A percentile compares a stretch with the other conserved stretches of the same genome.
Conservation (phyloP, 2,797 vertebrate species). For the Chaetophractus vellerosus region DNA sequence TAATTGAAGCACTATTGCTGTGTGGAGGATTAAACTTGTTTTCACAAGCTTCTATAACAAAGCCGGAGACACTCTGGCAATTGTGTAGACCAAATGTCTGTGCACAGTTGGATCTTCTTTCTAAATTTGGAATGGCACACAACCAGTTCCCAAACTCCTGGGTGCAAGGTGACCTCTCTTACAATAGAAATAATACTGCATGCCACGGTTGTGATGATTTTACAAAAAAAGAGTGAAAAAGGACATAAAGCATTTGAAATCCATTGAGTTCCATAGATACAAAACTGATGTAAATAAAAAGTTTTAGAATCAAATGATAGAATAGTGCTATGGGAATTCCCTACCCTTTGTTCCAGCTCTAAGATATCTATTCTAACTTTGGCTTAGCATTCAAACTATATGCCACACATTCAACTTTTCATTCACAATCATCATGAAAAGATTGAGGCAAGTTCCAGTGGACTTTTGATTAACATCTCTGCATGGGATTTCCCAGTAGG, state of each 20-base stretch:
- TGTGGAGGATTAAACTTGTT: slow-evolving; percentile 20
- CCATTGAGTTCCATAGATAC: neutral
- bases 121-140: slow-evolving; percentile 65
- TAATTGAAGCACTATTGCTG: no score
- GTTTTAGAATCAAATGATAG: neutral
- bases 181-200: slow-evolving; percentile 22
- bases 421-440: slow-evolving; percentile 8
- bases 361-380: neutral
- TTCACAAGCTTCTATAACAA: slow-evolving; percentile 64
- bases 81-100: slow-evolving; percentile 64
- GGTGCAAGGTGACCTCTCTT: slow-evolving; percentile 65
- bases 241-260: slow-evolving; percentile 6
- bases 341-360: neutral
- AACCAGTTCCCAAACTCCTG: slow-evolving; percentile 43
- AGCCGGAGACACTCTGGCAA: slow-evolving; percentile 11
- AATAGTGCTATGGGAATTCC: neutral
- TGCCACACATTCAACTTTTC: neutral
- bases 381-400: slow-evolving; percentile 26
- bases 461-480: slow-evolving; percentile 68
- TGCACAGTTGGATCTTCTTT: slow-evolving; percentile 64
- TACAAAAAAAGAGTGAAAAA: neutral
- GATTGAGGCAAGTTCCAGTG: neutral
- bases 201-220: neutral
- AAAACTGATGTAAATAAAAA: neutral
- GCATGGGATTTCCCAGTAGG: slow-evolving; percentile 70